These are phyloP conservation scores for Bombylius discolor DNA, from an alignment of 2,888 invertebrate species.

Conservation along the genomic window DNA sequence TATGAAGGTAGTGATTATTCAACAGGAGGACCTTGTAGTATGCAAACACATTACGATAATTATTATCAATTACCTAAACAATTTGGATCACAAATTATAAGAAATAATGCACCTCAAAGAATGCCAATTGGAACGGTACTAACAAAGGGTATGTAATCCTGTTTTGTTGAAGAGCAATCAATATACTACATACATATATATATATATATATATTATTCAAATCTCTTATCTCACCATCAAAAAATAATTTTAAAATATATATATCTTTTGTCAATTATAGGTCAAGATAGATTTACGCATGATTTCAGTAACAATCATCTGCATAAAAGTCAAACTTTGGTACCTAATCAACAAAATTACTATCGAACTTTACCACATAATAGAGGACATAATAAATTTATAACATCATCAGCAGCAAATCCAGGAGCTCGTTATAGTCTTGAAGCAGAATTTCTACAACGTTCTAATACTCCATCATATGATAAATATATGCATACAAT, in stretches of 20 bases:
- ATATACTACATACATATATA: too few species aligned
- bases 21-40: constrained; percentile 21
- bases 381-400: constrained; percentile 39
- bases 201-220: background rate
- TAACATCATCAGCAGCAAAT: constrained; percentile 40
- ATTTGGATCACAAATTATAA: constrained; percentile 41
- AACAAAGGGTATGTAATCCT: constrained; percentile 28
- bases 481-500: constrained; percentile 45
- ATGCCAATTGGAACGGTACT: constrained; percentile 40
- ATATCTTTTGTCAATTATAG: constrained; percentile 50
- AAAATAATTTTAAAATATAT: constrained; percentile 29
- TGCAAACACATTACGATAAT: constrained; percentile 26
- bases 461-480: constrained; percentile 39
- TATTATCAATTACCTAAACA: constrained; percentile 38
- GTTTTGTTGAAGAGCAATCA: too few species aligned
- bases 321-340: constrained; percentile 21
- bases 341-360: constrained; percentile 37
- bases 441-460: constrained; percentile 51
- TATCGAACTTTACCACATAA: constrained; percentile 70
- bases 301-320: constrained; percentile 35
- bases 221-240: constrained; percentile 39
- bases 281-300: constrained; percentile 60
- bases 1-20: constrained; percentile 32
- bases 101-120: constrained; percentile 34
- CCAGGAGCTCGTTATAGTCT: constrained; percentile 45